A percentile compares a stretch with the other conserved stretches of the same genome.
phyloP scores from a whole-genome alignment of 2,888 invertebrate species.

The Cephalotes varians region DNA sequence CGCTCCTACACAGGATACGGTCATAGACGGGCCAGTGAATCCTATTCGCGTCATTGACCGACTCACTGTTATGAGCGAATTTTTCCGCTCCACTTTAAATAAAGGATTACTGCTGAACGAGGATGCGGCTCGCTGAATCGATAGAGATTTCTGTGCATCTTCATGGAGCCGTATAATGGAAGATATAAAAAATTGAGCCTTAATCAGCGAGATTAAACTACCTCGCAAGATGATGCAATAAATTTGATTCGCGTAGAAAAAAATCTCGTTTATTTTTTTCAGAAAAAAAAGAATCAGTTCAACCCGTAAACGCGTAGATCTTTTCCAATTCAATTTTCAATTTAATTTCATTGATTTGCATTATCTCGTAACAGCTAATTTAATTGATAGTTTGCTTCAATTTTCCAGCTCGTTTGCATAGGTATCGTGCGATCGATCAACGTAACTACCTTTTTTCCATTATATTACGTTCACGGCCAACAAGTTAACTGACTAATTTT shows the following conservation, averaged over 20 bases:
- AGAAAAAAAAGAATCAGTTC: not conserved
- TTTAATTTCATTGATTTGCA: slow-evolving; percentile 12
- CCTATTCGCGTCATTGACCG: slow-evolving; percentile 58
- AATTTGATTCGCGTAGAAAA: not conserved
- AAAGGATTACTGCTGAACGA: slow-evolving; percentile 23
- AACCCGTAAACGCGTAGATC: not conserved
- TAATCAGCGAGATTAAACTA: not conserved
- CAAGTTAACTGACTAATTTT: slow-evolving; percentile 16
- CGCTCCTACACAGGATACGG: slow-evolving; percentile 59
- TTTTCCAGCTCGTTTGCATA: not conserved
- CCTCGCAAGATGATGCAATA: not conserved
- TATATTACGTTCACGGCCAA: slow-evolving; percentile 11
- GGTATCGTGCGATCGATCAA: not conserved
- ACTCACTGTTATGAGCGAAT: slow-evolving; percentile 49
- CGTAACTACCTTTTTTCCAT: slow-evolving; percentile 23
- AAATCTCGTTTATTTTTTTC: not conserved
- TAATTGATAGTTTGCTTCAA: not conserved
- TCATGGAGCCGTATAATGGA: not conserved
- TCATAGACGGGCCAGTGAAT: slow-evolving; percentile 58
- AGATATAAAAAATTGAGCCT: not conserved
- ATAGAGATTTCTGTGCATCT: not conserved
- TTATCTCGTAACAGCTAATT: not conserved
- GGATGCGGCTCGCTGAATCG: slow-evolving; percentile 10
- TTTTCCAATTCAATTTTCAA: not conserved
- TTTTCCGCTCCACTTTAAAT: slow-evolving; percentile 42